These are phyloP conservation scores for Perca fluviatilis DNA, from an alignment of 2,113 vertebrate genomes.

Conservation along the genomic window DNA sequence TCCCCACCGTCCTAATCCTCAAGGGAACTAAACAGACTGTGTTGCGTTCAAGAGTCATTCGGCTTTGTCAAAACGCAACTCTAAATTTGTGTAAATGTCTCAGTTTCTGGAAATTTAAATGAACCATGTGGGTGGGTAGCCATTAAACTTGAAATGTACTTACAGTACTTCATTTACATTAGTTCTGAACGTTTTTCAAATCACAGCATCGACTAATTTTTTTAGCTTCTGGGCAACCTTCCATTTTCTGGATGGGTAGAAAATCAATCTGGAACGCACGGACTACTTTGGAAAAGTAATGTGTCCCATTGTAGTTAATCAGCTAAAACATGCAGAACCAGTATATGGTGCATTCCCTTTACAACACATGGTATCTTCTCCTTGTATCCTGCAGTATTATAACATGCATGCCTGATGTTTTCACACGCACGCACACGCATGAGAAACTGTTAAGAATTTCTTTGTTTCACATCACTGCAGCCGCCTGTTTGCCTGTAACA, in stretches of 20 bases:
- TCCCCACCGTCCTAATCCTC: too few relatives aligned
- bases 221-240: background rate
- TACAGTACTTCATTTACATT: too few relatives aligned
- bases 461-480: slow-evolving; percentile 36
- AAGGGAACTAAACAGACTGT: too few relatives aligned
- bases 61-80: too few relatives aligned
- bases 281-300: background rate
- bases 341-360: background rate
- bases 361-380: background rate
- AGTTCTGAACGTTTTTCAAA: background rate
- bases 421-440: background rate
- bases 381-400: background rate
- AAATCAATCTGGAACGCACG: slow-evolving; percentile 14
- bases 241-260: background rate
- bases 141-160: background rate
- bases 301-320: background rate
- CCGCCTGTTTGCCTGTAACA: slow-evolving; percentile 44
- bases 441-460: slow-evolving; percentile 24
- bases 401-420: background rate
- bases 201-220: background rate
- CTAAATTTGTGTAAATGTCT: background rate
- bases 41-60: too few relatives aligned
- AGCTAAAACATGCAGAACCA: slow-evolving; percentile 11
- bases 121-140: background rate
- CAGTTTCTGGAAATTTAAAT: background rate